Percentiles rank a stretch among this genome's conserved stretches.
phyloP scores from a whole-genome alignment of 2,888 invertebrate species.

The Cotesia congregata region DNA sequence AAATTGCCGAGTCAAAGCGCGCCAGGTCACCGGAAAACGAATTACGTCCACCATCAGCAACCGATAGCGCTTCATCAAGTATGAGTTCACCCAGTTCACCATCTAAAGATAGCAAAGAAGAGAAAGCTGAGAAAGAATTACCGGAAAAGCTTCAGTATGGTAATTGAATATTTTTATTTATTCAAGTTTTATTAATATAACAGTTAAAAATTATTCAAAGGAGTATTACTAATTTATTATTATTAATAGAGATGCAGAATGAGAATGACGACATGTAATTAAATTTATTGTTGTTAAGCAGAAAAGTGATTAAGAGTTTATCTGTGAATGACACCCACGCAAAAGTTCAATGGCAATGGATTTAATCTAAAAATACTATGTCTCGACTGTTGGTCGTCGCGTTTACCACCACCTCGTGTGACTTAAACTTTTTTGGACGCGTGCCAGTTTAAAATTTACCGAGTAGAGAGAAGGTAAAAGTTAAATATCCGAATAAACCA shows the following conservation, averaged over 20 bases:
- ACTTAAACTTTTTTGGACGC: constrained; percentile 42
- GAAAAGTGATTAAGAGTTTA: constrained; percentile 15
- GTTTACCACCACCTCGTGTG: constrained; percentile 12
- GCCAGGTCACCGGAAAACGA: constrained; percentile 62
- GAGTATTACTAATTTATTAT: constrained; percentile 14
- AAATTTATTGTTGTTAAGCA: neutral
- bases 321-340: constrained; percentile 51
- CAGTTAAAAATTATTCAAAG: constrained; percentile 3
- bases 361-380: constrained; percentile 50
- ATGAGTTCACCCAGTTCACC: constrained; percentile 67
- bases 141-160: constrained; percentile 66
- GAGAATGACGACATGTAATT: neutral
- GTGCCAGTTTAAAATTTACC: constrained; percentile 40
- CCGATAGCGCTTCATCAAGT: constrained; percentile 65
- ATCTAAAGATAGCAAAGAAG: constrained; percentile 66
- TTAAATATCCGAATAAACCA: constrained; percentile 40
- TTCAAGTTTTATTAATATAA: constrained; percentile 18
- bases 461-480: constrained; percentile 44
- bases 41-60: constrained; percentile 60
- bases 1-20: constrained; percentile 50
- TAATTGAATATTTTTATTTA: constrained; percentile 45
- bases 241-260: constrained; percentile 15
- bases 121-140: constrained; percentile 66
- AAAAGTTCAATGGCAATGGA: constrained; percentile 48
- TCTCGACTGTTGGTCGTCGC: constrained; percentile 31